Evolutionary conservation across 2,797 vertebrate genomes (phyloP), one percentile per base, ranked within the genome.

Genomic region (Antennarius maculatus): DNA sequence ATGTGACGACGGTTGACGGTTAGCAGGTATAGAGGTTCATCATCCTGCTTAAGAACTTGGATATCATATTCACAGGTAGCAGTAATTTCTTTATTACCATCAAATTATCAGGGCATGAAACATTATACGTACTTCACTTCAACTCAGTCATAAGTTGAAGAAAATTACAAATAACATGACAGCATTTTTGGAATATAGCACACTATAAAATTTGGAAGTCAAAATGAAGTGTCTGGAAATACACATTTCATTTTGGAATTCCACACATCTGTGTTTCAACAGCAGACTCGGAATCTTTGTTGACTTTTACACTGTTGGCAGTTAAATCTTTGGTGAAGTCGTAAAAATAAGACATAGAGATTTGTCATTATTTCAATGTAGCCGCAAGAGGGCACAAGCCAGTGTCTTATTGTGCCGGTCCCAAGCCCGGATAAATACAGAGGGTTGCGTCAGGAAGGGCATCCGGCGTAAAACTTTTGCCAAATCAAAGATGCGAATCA

Each of bases 51-150:
- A 23, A 23, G 23, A 23, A 23, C 23, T 23, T 23, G 23, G 23
- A 23, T 23, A 23, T 23, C 23, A 23, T 23, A 23, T 23, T 23
- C 2, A 23, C 23, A 23, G 23, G 23, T 2, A 23, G 9, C 3
- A 31, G 11, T n/a, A 3, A 56, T 42, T 4, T 10, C 2, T 47
- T 8, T 39, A 57, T 34, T 12, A 42, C 54, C 4, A 12, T n/a
- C 45, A 2, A 7, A 54, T 4, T 14, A 41, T n/a, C 2, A 17
- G 8, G 45, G 14, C 0, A 45, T 23, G 31, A 64, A 64, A 49
- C 0, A 47, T 23, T 28, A 48, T 39, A 83, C 92, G 17, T 88
- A 97, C 96, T 85, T 97, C 95, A 67, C 79, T 89, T 48, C 4
- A 6, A 5, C 16, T 6, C 9, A 15, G 45, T 12, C n/a, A 3